Conservation (phyloP, 2,888 invertebrate species). For the Caenorhabditis panamensis region DNA sequence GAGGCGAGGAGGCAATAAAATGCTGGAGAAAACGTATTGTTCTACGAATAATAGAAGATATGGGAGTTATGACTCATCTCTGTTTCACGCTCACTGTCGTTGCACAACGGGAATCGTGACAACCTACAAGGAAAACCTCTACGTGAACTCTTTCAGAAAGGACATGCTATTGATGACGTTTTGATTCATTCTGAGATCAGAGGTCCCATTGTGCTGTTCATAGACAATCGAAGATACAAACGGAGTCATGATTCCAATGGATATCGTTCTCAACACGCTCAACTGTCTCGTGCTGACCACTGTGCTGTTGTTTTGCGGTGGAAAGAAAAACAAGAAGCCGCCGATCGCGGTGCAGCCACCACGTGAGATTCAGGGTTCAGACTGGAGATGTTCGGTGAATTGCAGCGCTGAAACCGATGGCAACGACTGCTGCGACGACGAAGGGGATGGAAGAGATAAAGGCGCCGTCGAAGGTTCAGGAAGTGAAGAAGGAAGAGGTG, state of each 20-base stretch:
- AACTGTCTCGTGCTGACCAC: slow-evolving; percentile 6
- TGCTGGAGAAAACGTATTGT: too few relatives aligned
- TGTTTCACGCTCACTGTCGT: too few relatives aligned
- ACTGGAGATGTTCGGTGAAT: neutral
- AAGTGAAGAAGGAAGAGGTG: slow-evolving; percentile 2
- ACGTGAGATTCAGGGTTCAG: too few relatives aligned
- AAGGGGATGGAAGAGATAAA: neutral
- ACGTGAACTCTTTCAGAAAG: neutral
- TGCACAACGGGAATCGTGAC: too few relatives aligned
- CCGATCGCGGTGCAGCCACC: slow-evolving; percentile 18
- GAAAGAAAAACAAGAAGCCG: slow-evolving; percentile 26
- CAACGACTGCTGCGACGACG: neutral
- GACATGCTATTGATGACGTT: neutral
- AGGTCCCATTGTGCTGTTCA: neutral
- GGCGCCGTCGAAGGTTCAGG: neutral
- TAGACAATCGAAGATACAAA: slow-evolving; percentile 15
- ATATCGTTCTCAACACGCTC: slow-evolving; percentile 35
- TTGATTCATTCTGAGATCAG: neutral
- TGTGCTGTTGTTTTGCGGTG: slow-evolving; percentile 15
- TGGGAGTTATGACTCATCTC: too few relatives aligned
- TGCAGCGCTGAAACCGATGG: slow-evolving; percentile 28
- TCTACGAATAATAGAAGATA: too few relatives aligned
- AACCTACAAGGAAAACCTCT: too few relatives aligned
- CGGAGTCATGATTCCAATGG: slow-evolving; percentile 36
- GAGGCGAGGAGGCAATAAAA: too few relatives aligned